phyloP scores from a whole-genome alignment of 1,140 invertebrate genomes.

The Diabrotica undecimpunctata region DNA sequence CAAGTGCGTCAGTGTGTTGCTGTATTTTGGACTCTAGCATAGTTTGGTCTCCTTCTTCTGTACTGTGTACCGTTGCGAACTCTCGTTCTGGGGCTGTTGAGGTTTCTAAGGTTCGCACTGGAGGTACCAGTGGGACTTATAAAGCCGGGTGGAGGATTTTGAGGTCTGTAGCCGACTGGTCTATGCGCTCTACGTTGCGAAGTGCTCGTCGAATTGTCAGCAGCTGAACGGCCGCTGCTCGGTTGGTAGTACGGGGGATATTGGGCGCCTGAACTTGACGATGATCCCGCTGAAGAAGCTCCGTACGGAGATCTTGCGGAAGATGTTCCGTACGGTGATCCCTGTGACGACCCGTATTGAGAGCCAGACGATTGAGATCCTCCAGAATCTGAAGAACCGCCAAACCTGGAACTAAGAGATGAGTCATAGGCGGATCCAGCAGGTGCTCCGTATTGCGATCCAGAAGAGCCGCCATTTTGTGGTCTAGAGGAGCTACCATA shows the following conservation, averaged over 20 bases:
- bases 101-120: neutral
- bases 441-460: neutral
- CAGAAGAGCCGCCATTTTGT: neutral
- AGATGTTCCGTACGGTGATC: neutral
- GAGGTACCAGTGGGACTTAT: neutral
- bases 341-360: neutral
- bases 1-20: neutral
- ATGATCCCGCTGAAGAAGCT: neutral
- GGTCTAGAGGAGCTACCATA: neutral
- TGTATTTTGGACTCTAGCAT: neutral
- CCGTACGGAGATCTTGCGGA: neutral
- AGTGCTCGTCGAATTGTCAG: neutral
- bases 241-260: neutral
- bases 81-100: neutral
- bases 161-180: neutral
- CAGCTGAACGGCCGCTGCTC: neutral
- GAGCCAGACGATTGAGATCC: neutral
- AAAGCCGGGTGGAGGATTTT: neutral
- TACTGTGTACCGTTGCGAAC: neutral
- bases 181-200: neutral
- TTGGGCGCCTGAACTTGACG: neutral
- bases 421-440: no score
- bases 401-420: no score
- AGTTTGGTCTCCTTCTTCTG: neutral
- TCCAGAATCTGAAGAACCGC: neutral